Percentiles rank a stretch among this genome's conserved stretches.
Evolutionary conservation across 2,797 vertebrate species (phyloP).

Genomic region (Pristis pectinata): DNA sequence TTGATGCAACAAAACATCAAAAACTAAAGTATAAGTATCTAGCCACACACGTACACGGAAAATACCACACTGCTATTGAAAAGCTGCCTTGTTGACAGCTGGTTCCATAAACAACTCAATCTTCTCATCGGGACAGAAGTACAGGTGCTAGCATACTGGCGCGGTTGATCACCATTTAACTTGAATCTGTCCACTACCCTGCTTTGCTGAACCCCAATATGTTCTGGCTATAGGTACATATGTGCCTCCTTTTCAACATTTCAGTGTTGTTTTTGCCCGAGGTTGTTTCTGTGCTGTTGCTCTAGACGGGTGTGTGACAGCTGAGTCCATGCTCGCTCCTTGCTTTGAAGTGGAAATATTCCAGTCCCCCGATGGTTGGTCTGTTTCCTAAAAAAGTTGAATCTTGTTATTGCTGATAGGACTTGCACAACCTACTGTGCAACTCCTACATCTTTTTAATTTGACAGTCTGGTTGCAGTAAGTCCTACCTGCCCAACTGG

Average conservation of each 20-base stretch:
- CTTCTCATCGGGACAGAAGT: background rate
- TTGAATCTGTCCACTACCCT: background rate
- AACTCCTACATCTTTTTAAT: slow-evolving; percentile 16
- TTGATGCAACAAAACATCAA: background rate
- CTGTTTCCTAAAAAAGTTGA: background rate
- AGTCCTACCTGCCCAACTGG: background rate
- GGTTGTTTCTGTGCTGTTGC: background rate
- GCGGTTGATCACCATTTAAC: too few species aligned
- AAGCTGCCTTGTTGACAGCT: slow-evolving; percentile 1
- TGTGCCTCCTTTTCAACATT: background rate
- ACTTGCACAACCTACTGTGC: background rate
- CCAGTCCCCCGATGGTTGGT: background rate
- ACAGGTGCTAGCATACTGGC: too few species aligned
- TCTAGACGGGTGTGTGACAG: background rate
- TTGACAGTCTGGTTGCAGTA: background rate
- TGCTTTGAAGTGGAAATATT: slow-evolving; percentile 28
- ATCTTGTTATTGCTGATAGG: background rate
- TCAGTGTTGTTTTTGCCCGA: background rate
- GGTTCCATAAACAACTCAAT: background rate
- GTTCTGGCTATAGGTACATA: too few species aligned
- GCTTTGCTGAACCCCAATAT: background rate
- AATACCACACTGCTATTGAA: background rate
- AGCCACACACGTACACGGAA: background rate
- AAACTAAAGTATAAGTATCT: background rate
- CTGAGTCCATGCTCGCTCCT: background rate